phyloP scores from a whole-genome alignment of 2,888 invertebrate species.

The Troilus luridus region DNA sequence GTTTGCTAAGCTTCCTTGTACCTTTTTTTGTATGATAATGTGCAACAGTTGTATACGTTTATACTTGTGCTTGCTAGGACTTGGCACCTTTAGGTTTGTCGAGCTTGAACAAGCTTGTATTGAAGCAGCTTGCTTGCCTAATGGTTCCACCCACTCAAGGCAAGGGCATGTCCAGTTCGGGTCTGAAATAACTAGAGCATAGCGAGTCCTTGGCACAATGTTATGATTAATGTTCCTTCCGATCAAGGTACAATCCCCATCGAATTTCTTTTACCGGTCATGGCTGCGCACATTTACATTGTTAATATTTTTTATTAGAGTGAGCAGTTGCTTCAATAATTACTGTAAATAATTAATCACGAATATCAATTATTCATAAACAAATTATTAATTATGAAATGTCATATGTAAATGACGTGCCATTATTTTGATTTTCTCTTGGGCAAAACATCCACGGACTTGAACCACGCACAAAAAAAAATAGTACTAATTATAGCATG shows the following conservation, averaged over 20 bases:
- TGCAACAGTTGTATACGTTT: too few species aligned
- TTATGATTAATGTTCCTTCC: neutral
- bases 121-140: neutral
- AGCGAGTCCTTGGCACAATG: neutral
- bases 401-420: neutral
- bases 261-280: neutral
- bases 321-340: neutral
- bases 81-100: too few species aligned
- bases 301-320: neutral
- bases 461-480: neutral
- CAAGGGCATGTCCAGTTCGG: neutral
- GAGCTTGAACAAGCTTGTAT: neutral
- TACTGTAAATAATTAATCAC: neutral
- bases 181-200: neutral
- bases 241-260: neutral
- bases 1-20: too few species aligned
- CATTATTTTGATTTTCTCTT: neutral
- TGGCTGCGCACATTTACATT: neutral
- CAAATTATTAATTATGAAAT: neutral
- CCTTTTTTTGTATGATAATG: too few species aligned
- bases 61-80: too few species aligned
- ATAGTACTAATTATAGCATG: neutral
- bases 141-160: neutral
- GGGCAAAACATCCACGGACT: too few species aligned
- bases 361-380: neutral